Evolutionary conservation across 2,113 vertebrate genomes (phyloP), one percentile per base, ranked within the genome.

Genomic region (Scytalopus superciliaris): DNA sequence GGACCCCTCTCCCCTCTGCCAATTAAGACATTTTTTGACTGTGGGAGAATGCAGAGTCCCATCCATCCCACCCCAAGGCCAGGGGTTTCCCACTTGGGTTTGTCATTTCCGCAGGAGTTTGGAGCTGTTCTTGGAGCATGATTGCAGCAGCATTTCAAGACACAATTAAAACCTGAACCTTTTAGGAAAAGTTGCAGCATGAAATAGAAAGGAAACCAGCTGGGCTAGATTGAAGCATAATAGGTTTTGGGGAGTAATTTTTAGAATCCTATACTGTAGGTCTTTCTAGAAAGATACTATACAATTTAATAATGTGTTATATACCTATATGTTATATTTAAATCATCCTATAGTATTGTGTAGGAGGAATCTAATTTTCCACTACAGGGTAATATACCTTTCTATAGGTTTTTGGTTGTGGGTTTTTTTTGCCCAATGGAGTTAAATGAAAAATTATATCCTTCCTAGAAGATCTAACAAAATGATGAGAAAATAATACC

Each of bases 291-390:
- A 95, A 95, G 89, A 93, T 90, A 88, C 73, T 84, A 59, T 89
- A 75, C 69, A 90, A 81, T 86, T 92, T 93, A 96, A 95, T 96
- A 86, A 63, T 37, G 11, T 75, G 90, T 78, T 96, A 56, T 75
- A 89, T 75, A 78, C 80, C 69, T 92, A 22, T 90, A 92, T 42
- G 47, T 74, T 86, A 55, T 90, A 88, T 86, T 94, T 89, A 91
- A 95, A 89, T 89, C 42, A 57, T 69, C 53, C 81, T 90, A 56
- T 96, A 95, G 94, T 92, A 94, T 93, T 7, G 12, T 92, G 85
- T 94, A 72, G 96, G 94, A 95, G 94, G 93, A 90, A 89, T 95
- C 62, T 92, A 62, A 93, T 95, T 96, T 96, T 93, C 87, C 77
- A 44, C 73, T 82, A 45, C 60, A 49, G 75, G 30, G 12, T 85